Evolutionary conservation across 2,888 invertebrate genomes (phyloP).

Genomic region (Arctia plantaginis): DNA sequence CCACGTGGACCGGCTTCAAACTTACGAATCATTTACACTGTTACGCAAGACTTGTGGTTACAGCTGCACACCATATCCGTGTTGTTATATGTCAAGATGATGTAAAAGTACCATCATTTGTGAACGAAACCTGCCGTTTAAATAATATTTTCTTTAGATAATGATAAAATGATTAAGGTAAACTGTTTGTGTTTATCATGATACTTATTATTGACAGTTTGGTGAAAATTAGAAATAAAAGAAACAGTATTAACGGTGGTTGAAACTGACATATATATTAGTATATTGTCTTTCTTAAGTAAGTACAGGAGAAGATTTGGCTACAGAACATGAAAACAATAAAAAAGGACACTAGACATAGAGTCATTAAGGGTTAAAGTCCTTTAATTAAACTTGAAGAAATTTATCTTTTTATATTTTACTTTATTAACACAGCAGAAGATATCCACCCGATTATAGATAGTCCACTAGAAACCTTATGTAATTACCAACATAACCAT

Average conservation of each 20-base stretch:
- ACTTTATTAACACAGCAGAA: too few species aligned
- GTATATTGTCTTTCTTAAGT: too few species aligned
- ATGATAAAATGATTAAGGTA: constrained; percentile 24
- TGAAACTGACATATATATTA: too few species aligned
- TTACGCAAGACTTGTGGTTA: not conserved
- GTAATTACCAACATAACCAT: too few species aligned
- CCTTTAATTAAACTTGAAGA: too few species aligned
- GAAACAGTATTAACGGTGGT: too few species aligned
- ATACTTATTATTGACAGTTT: not conserved
- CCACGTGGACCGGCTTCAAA: not conserved
- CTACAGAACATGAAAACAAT: not conserved
- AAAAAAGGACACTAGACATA: not conserved
- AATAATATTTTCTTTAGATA: constrained; percentile 13
- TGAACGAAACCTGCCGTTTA: constrained; percentile 7
- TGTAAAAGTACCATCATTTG: constrained; percentile 18
- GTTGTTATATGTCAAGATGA: constrained; percentile 16
- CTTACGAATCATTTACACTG: not conserved
- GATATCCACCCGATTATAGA: too few species aligned
- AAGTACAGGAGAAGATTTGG: too few species aligned
- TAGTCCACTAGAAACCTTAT: too few species aligned
- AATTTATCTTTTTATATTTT: too few species aligned
- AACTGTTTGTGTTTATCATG: constrained; percentile 1
- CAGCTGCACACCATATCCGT: constrained; percentile 2
- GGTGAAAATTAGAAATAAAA: not conserved
- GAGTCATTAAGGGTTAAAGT: too few species aligned